These are phyloP conservation scores for Salticus scenicus DNA, from an alignment of 2,888 invertebrate species.

Conservation along the genomic window DNA sequence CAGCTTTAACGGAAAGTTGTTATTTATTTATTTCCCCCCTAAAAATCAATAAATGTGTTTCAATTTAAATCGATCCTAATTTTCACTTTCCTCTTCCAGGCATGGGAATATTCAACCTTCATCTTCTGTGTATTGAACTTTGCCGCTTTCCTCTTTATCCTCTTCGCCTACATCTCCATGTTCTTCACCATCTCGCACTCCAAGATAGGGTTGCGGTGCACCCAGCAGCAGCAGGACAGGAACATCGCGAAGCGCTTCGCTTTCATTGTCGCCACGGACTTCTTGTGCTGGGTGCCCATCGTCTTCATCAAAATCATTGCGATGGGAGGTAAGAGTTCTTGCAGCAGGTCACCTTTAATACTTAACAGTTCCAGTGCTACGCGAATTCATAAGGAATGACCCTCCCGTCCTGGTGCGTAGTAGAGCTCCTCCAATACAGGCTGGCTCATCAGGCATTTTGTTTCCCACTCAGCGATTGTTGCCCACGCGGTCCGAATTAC, in stretches of 20 bases:
- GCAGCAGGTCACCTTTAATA: background rate
- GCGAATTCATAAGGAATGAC: background rate
- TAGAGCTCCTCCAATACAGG: no score
- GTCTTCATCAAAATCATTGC: constrained; percentile 80
- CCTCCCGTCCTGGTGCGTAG: no score
- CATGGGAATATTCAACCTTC: constrained; percentile 79
- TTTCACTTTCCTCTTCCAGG: constrained; percentile 13
- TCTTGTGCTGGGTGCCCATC: constrained; percentile 81
- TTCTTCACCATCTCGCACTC: constrained; percentile 79
- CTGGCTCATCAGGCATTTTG: no score
- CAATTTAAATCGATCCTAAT: no score
- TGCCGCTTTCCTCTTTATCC: constrained; percentile 79
- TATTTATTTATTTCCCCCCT: no score
- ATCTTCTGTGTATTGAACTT: constrained; percentile 80
- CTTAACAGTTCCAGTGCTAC: background rate
- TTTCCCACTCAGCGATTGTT: no score
- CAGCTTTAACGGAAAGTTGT: no score
- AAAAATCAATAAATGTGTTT: no score
- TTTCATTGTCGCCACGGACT: constrained; percentile 80
- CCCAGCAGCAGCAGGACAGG: constrained; percentile 79
- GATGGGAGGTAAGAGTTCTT: constrained; percentile 78
- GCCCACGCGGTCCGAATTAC: no score
- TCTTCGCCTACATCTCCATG: constrained; percentile 80
- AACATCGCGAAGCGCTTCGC: constrained; percentile 80
- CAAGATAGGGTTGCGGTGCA: constrained; percentile 79